phyloP scores from a whole-genome alignment of 2,797 vertebrate genomes.

The Acanthopagrus latus region DNA sequence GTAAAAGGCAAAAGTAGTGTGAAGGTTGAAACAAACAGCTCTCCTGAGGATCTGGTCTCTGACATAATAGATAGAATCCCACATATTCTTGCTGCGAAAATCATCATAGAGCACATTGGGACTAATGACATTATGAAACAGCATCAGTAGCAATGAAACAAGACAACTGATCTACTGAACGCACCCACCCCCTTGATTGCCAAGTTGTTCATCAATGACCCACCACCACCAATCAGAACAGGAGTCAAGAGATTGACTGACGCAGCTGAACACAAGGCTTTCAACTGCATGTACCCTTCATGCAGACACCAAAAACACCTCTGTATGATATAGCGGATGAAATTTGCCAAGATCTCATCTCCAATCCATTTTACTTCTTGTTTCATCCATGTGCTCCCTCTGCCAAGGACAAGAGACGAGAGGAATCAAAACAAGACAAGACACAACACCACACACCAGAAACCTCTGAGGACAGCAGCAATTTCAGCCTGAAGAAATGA shows the following conservation, averaged over 20 bases:
- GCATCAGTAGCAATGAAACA: background rate
- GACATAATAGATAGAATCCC: background rate
- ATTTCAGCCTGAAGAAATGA: constrained; percentile 3
- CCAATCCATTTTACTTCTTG: constrained; percentile 17
- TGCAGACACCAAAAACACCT: background rate
- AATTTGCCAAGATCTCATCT: constrained; percentile 27
- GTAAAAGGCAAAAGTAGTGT: constrained; percentile 2
- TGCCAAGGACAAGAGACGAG: constrained; percentile 12
- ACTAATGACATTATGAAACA: background rate
- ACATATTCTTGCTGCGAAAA: background rate
- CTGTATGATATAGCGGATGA: constrained; percentile 1
- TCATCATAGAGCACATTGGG: background rate
- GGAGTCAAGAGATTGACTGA: background rate
- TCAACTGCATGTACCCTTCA: background rate
- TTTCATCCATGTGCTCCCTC: constrained; percentile 16
- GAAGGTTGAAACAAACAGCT: background rate
- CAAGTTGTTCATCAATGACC: background rate
- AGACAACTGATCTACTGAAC: background rate
- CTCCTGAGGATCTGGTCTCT: background rate
- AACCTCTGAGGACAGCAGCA: background rate
- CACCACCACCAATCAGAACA: background rate
- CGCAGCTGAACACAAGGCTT: background rate
- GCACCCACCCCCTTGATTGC: background rate
- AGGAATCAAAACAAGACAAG: constrained; percentile 12
- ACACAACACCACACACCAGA: constrained; percentile 19